Percentiles rank a stretch among this genome's conserved stretches.
These are phyloP conservation scores for Takifugu bimaculatus DNA, from an alignment of 2,113 vertebrate genomes.

Conservation along the genomic window DNA sequence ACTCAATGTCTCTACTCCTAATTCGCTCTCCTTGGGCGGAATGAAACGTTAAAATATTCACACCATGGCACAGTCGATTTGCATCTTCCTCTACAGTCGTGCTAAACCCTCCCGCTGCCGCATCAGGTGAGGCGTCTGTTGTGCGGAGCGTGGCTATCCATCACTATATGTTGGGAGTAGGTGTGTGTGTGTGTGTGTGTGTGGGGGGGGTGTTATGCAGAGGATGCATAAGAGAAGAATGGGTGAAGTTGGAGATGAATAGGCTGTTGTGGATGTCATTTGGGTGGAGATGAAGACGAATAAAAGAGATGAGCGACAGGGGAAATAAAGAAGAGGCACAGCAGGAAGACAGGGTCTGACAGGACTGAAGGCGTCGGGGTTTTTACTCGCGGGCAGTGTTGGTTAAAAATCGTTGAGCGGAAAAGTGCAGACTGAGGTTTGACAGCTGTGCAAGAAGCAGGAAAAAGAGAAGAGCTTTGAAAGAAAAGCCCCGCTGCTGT, in stretches of 20 bases:
- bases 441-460: no score
- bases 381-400: neutral
- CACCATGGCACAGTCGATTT: conserved; percentile 18
- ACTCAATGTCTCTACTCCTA: neutral
- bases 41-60: conserved; percentile 52
- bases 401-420: conserved; percentile 5
- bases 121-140: conserved; percentile 23
- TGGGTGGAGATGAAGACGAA: no score
- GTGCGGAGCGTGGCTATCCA: no score
- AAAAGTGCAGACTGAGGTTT: conserved; percentile 2
- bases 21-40: conserved; percentile 21
- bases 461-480: neutral
- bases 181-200: no score
- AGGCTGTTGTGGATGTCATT: neutral
- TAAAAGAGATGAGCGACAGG: neutral
- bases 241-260: neutral
- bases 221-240: neutral
- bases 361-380: no score
- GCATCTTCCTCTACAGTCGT: neutral
- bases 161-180: no score
- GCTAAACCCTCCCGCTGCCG: conserved; percentile 26
- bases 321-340: neutral
- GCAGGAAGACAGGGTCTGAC: neutral
- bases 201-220: no score
- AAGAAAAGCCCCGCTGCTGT: conserved; percentile 4